Evolutionary conservation across 2,888 invertebrate genomes (phyloP).

Genomic region (Ectemnius continuus): DNA sequence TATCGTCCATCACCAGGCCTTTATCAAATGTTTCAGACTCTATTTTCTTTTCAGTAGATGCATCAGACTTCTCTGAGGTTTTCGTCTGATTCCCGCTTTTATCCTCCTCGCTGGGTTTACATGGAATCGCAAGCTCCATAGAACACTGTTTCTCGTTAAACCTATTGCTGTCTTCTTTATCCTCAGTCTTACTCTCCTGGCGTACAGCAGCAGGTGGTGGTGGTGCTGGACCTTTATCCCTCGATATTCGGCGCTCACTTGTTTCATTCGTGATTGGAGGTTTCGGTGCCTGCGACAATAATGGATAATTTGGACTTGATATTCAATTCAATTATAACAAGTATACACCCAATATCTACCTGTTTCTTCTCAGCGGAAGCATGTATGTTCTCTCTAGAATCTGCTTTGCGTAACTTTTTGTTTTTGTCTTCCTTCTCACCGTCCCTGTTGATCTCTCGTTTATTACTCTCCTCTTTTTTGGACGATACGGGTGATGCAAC

Average conservation of each 20-base stretch:
- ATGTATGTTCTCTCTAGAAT: conserved; percentile 76
- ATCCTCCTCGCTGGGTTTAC: conserved; percentile 46
- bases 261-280: conserved; percentile 79
- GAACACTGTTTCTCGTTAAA: conserved; percentile 51
- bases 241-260: conserved; percentile 80
- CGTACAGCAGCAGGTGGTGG: conserved; percentile 81
- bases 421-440: conserved; percentile 75
- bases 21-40: conserved; percentile 41
- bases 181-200: conserved; percentile 68
- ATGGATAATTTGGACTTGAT: not conserved
- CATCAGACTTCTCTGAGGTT: conserved; percentile 37
- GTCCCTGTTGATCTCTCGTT: conserved; percentile 75
- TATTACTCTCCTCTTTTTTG: conserved; percentile 75
- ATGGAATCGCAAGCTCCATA: conserved; percentile 58
- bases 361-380: conserved; percentile 73
- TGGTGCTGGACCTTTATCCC: conserved; percentile 90
- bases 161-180: conserved; percentile 61
- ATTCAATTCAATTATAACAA: too few relatives aligned
- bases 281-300: conserved; percentile 82
- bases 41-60: conserved; percentile 38
- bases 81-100: conserved; percentile 42
- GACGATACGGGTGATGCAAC: conserved; percentile 71
- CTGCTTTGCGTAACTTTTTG: conserved; percentile 76
- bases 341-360: conserved; percentile 55
- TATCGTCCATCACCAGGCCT: conserved; percentile 36